Evolutionary conservation across 2,797 vertebrate genomes (phyloP), one percentile per base, ranked within the genome.

Genomic region (Notolepis coatsorum): DNA sequence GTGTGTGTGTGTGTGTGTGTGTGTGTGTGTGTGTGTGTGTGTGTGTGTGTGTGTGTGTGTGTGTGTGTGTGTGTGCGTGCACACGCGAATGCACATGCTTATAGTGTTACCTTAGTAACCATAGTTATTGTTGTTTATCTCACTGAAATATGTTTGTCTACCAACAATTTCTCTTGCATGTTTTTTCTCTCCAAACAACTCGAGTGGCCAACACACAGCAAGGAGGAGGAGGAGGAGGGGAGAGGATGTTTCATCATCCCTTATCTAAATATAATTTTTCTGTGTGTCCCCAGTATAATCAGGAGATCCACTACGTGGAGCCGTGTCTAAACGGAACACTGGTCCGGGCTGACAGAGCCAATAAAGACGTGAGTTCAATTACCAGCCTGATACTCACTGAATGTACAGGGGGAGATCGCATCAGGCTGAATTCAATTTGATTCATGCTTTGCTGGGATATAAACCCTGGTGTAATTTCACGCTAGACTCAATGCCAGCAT

Each of bases 281-380:
- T 73, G 5, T 74, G 9, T 74, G 59, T 71, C 45, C 71, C 1
- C 85, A 99, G 97, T 99, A 99, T 79, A 99, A 98, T 37, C 94
- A 98, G 89, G 95, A 98, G 73, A 91, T 99, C 56, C 97, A 96
- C 86, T 99, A 98, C 0, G 97, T 99, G 68, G 97, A 98, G 79
- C 96, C 97, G 0, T 99, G 97, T 82, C 87, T 99, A 89, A 99
- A 99, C 27, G 95, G 96, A 66, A 98, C 97, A 0, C 85, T 99
- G 87, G 96, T 99, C 60, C 95, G 98, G 73, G 97, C 97, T 0
- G 96, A 98, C 89, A 93, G 95, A 90, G 92, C 94, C 72, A 99
- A 99, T 83, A 99, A 99, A 91, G 95, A 97, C 66, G 97, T 99
- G 91, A 94, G 95, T 89, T 25, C 18, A 13, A 2, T 21, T 51